Conservation (phyloP, 2,113 vertebrate species). For the Nestor notabilis region DNA sequence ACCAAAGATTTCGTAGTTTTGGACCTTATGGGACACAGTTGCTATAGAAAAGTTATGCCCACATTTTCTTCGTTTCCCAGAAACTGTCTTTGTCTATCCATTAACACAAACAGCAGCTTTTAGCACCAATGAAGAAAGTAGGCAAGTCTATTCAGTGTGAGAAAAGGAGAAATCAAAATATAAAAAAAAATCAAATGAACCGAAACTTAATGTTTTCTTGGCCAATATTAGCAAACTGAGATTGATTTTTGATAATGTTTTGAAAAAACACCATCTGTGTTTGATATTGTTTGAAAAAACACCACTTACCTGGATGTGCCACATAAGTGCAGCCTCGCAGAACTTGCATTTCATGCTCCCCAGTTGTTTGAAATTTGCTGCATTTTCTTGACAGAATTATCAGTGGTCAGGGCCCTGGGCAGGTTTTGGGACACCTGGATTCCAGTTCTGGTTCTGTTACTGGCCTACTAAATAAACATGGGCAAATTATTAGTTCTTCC, state of each 20-base stretch:
- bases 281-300: neutral
- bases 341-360: neutral
- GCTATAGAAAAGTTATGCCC: neutral
- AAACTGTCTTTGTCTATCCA: neutral
- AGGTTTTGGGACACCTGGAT: neutral
- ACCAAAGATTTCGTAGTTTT: neutral
- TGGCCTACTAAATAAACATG: neutral
- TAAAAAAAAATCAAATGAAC: neutral
- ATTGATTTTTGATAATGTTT: neutral
- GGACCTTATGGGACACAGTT: neutral
- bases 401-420: neutral
- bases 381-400: neutral
- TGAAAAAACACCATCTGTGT: neutral
- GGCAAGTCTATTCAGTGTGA: neutral
- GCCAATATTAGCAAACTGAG: neutral
- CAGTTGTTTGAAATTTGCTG: neutral
- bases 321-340: neutral
- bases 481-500: neutral
- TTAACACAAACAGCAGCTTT: neutral
- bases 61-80: neutral
- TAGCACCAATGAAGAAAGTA: neutral
- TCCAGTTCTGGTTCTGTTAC: neutral
- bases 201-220: neutral
- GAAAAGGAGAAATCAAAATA: neutral
- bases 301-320: neutral